These are phyloP conservation scores for Mormyrus proboscirostris DNA, from an alignment of 2,797 vertebrate species.

Conservation along the genomic window DNA sequence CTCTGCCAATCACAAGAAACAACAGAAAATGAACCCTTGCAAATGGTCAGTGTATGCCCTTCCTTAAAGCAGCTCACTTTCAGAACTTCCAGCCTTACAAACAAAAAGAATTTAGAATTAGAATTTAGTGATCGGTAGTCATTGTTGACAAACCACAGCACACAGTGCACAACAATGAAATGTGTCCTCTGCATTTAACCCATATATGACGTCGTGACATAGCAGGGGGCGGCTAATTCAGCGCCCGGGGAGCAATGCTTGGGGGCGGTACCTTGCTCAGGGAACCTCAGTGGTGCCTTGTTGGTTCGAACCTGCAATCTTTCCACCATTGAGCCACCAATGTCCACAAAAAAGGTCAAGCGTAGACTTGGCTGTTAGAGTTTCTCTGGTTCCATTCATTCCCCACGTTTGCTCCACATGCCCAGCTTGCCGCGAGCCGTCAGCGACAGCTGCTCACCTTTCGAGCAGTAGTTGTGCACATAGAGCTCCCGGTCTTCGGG, in stretches of 20 bases:
- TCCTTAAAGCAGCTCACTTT: neutral
- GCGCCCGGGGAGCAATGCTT: neutral
- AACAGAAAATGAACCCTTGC: neutral
- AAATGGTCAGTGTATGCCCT: neutral
- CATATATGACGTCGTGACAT: neutral
- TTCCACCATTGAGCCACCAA: neutral
- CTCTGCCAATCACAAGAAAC: conserved; percentile 56
- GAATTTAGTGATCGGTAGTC: neutral
- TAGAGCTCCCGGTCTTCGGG: conserved; percentile 87
- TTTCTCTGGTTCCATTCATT: neutral
- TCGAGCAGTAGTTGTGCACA: conserved; percentile 92
- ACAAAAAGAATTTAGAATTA: neutral
- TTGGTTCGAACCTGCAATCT: no score
- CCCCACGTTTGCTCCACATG: neutral
- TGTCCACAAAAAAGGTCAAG: neutral
- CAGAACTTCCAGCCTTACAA: neutral
- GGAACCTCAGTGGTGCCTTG: no score
- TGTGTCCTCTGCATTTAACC: neutral
- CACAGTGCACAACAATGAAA: no score
- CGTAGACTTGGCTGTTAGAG: neutral
- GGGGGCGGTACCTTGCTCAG: no score
- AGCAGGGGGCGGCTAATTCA: no score
- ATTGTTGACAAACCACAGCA: neutral
- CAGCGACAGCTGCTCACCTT: conserved; percentile 66
- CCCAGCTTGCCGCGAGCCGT: neutral